Evolutionary conservation across 1,140 invertebrate genomes (phyloP).

Genomic region (Episyrphus balteatus): DNA sequence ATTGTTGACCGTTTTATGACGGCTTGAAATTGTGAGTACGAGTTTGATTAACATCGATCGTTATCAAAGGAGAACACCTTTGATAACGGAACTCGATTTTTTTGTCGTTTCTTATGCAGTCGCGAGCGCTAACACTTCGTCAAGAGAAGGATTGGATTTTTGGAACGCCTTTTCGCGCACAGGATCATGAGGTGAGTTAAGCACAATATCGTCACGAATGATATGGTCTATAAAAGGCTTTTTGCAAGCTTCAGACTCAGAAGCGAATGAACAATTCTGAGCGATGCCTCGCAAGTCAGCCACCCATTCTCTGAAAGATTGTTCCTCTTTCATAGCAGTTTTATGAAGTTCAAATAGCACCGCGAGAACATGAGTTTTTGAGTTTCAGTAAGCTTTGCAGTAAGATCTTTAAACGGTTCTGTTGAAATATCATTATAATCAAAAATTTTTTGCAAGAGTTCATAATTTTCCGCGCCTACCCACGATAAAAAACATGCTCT

Average conservation of each 20-base stretch:
- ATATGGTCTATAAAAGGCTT: not conserved
- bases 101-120: slow-evolving; percentile 2
- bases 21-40: not conserved
- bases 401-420: not conserved
- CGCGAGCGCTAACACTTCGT: not conserved
- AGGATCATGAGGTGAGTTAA: slow-evolving; percentile 5
- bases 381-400: slow-evolving; percentile 2
- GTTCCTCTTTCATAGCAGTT: not conserved
- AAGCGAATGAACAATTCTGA: not conserved
- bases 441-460: slow-evolving; percentile 3
- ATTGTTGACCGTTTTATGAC: not conserved
- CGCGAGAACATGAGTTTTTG: not conserved
- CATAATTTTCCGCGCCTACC: slow-evolving; percentile 1
- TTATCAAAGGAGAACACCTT: not conserved
- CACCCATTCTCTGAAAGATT: not conserved
- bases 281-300: slow-evolving; percentile 3
- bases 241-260: too few relatives aligned
- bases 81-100: not conserved
- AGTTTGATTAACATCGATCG: not conserved
- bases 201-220: not conserved
- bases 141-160: not conserved
- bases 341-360: slow-evolving; percentile 1
- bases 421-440: not conserved
- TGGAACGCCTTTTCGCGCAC: slow-evolving; percentile 3
- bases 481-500: slow-evolving; percentile 4